Percentiles rank a stretch among this genome's conserved stretches.
These are phyloP conservation scores for Myotis lucifugus DNA, from an alignment of 2,113 vertebrate genomes.

Conservation along the genomic window DNA sequence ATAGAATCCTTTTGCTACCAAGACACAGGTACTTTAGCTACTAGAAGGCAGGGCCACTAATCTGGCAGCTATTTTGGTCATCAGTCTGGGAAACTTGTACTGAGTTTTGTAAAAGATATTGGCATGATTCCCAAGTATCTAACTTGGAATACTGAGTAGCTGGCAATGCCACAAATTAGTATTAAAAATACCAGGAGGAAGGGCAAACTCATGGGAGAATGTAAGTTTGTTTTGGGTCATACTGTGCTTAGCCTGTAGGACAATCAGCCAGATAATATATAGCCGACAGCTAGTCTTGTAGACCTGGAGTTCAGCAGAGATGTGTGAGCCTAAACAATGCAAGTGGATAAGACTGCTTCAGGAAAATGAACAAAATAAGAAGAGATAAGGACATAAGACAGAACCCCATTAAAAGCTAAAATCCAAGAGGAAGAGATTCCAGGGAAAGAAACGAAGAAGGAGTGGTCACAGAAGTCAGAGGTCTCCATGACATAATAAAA, in stretches of 20 bases:
- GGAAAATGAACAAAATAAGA: neutral
- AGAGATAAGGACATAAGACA: neutral
- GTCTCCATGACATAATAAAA: neutral
- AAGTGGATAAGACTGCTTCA: neutral
- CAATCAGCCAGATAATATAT: neutral
- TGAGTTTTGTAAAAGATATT: conserved; percentile 50
- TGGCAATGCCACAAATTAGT: conserved; percentile 7
- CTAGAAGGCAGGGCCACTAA: neutral
- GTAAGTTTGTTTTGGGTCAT: conserved; percentile 6
- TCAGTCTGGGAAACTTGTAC: conserved; percentile 18
- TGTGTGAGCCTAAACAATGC: neutral
- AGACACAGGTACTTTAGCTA: neutral
- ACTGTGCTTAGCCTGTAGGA: neutral
- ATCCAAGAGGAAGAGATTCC: conserved; percentile 17
- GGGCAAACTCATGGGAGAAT: neutral
- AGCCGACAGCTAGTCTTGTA: neutral
- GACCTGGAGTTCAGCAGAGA: neutral
- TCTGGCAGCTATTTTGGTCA: conserved; percentile 38
- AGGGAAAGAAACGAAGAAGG: conserved; percentile 7
- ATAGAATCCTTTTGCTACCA: neutral
- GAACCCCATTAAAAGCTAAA: neutral
- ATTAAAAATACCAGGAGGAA: conserved; percentile 28
- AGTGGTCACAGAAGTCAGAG: neutral
- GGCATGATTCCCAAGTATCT: conserved; percentile 23
- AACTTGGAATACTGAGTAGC: neutral